Base-by-base conservation (phyloP, 1,140 invertebrate species). In the Brachionus sp. region DNA sequence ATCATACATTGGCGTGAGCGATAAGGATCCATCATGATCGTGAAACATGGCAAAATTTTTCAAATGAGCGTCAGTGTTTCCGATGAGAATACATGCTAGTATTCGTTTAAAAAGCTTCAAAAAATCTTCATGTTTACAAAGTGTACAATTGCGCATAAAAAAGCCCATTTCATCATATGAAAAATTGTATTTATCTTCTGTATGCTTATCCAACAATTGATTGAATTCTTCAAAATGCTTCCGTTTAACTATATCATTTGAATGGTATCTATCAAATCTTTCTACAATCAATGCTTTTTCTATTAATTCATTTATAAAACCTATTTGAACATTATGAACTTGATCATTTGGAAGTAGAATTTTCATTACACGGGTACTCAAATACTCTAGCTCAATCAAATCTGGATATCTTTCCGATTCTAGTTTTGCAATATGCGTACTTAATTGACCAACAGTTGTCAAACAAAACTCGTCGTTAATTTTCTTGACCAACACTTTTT, bases 251-350 rank as follows among this genome's bases (percentile, higher is more conserved):
- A 35, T 12, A 66, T 16, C 10, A 66, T 66, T 66, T 66, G 62
- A 66, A 66, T 66, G 13, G 10, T 66, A 66, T 66, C 62, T 66
- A 66, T 66, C 62, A 33, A 66, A 66, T 66, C 62, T 66, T 66
- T 66, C 62, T 10, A 33, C 25, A 66, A 66, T 66, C 7, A 66
- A 66, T 66, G 25, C 29, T 13, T 35, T 66, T 66, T 29, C 62
- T n/a, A 0, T 33, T 33, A 66, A 66, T 66, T 66, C 62, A 6
- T 66, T 33, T 3, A 66, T 13, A 66, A 10, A 66, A 33, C 33
- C 10, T 35, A 66, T 66, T 66, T 66, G 5, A 66, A 66, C 62
- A 66, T 66, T 66, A 66, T 66, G 62, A 66, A 66, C 33, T 66
- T 66, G 5, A n/a, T 66, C 62, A 66, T 66, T 66, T 12, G 62